Base-by-base conservation (phyloP, 2,113 vertebrate genomes). In the Menidia beryllina region DNA sequence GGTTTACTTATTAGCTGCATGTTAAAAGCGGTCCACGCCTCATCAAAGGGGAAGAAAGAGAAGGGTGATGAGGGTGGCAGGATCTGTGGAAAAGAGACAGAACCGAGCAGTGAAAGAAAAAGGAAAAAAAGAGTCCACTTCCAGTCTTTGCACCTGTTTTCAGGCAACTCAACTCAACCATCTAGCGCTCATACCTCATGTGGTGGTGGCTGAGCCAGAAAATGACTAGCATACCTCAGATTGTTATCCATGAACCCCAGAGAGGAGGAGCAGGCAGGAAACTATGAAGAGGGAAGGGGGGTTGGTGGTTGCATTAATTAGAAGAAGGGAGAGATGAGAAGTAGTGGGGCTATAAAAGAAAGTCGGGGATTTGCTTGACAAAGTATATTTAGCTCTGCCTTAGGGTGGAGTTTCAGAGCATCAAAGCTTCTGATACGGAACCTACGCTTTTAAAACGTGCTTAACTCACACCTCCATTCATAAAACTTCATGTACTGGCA, bases 131-230 rank as follows among this genome's bases (percentile, higher is more conserved):
- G 66, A 8, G 65, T 69, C 77, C 82, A 24, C 73, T 89, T 64
- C 71, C 56, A 11, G 57, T 57, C 54, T 68, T 74, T 89, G 70
- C 75, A 87, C 82, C 79, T 86, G 90, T 89, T 92, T 83, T 89
- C 79, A 86, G 77, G 86, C 85, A 85, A 88, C 63, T 49, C 73
- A 68, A 82, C 82, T 82, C 83, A 79, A 81, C 73, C 83, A 85
- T 86, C 69, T 48, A 63, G 68, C 3, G 8, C 52, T 55, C 27
- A 27, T 41, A 45, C 54, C 60, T 61, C 38, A 53, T 68, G 47
- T 34, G 60, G 68, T 41, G n/a, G 69, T 49, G 3, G 20, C 67
- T 75, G 21, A 4, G 71, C 72, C 66, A 59, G 73, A 72, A 79
- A 82, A 87, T 87, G 50, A 85, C 70, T 63, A 78, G 80, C 75